Evolutionary conservation across 2,113 vertebrate genomes (phyloP).

Genomic region (Indri indri): DNA sequence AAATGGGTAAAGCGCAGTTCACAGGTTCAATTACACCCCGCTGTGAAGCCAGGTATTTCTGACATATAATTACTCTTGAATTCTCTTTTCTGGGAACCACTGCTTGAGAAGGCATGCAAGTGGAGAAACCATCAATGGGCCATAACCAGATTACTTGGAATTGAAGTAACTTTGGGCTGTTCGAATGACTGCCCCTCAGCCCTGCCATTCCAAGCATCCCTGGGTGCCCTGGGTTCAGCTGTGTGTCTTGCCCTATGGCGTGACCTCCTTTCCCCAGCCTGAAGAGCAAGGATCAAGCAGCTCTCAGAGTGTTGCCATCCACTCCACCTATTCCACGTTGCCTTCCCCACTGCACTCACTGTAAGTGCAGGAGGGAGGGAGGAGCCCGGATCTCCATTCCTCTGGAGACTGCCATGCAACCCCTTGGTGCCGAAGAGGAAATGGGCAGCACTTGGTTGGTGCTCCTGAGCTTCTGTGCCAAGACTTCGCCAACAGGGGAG

Average conservation of each 20-base stretch:
- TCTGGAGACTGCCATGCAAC: background rate
- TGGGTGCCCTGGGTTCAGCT: background rate
- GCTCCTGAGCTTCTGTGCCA: background rate
- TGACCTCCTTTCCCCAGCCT: background rate
- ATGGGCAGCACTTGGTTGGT: background rate
- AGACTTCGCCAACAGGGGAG: background rate
- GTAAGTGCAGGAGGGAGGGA: background rate
- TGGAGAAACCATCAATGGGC: conserved; percentile 19
- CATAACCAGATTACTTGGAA: background rate
- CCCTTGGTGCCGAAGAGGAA: background rate
- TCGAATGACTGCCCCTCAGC: background rate
- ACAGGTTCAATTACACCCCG: conserved; percentile 18
- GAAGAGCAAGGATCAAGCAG: background rate
- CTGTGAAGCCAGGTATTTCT: conserved; percentile 58
- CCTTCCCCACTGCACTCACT: background rate
- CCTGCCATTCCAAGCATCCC: background rate
- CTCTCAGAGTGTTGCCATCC: background rate
- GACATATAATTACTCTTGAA: conserved; percentile 53
- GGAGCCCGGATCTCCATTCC: background rate
- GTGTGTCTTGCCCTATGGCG: background rate
- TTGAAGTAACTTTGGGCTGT: background rate
- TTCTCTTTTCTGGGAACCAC: conserved; percentile 11
- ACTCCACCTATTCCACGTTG: background rate
- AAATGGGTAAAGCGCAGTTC: conserved; percentile 61
- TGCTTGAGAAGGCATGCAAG: background rate